Conservation (phyloP, 2,797 vertebrate species). For the Pempheris klunzingeri region DNA sequence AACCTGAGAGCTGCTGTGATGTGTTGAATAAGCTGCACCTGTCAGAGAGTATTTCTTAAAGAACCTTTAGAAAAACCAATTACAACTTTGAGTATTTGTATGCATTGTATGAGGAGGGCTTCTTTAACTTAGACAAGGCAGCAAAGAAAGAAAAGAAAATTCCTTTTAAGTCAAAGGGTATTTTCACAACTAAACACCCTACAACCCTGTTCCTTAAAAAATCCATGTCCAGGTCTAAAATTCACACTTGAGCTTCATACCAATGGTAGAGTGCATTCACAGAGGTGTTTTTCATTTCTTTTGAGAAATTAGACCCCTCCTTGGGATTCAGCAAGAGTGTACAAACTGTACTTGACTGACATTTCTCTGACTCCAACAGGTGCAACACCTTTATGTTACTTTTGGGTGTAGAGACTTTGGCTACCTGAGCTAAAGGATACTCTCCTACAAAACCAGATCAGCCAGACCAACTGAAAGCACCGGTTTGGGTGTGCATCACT, state of each 20-base stretch:
- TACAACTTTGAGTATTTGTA: background rate
- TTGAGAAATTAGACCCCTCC: background rate
- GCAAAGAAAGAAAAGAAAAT: background rate
- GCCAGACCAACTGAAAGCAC: background rate
- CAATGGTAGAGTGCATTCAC: background rate
- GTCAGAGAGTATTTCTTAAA: background rate
- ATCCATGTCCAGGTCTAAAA: background rate
- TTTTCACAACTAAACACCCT: background rate
- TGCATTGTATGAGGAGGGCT: background rate
- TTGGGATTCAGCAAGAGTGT: background rate
- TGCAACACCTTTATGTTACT: background rate
- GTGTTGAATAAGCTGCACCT: background rate
- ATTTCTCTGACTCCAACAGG: background rate
- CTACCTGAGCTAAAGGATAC: background rate
- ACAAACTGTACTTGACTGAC: constrained; percentile 8
- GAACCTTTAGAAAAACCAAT: background rate
- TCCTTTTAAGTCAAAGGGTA: background rate
- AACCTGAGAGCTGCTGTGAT: background rate
- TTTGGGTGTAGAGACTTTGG: background rate
- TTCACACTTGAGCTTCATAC: background rate
- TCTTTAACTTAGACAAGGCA: background rate
- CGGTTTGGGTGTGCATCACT: background rate
- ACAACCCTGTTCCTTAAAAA: background rate
- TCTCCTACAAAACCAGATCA: background rate
- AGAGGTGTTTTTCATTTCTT: background rate